Evolutionary conservation across 2,888 invertebrate genomes (phyloP).

Genomic region (Leptopilina drosophilae): DNA sequence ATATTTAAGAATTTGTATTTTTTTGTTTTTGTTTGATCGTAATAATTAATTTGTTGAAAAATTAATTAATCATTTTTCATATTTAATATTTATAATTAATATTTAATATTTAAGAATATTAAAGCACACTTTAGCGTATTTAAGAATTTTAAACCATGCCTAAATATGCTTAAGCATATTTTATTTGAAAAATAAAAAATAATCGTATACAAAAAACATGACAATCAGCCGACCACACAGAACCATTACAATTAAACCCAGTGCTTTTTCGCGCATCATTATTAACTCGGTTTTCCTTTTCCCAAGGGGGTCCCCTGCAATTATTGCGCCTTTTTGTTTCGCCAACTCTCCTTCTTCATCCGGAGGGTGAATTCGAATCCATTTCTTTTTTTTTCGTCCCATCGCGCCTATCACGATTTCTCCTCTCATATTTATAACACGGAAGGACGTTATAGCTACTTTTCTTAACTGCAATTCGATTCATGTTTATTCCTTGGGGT

Average conservation of each 20-base stretch:
- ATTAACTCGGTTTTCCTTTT: conserved; percentile 57
- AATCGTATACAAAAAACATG: background rate
- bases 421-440: conserved; percentile 51
- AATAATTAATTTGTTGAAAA: too few relatives aligned
- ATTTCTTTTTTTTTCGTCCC: conserved; percentile 30
- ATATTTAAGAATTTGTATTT: too few relatives aligned
- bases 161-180: too few relatives aligned
- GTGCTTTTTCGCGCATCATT: conserved; percentile 70
- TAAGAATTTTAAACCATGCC: too few relatives aligned
- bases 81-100: too few relatives aligned
- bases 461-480: conserved; percentile 36
- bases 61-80: too few relatives aligned
- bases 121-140: too few relatives aligned
- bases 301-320: conserved; percentile 55
- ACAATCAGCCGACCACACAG: conserved; percentile 63
- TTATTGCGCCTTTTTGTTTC: conserved; percentile 57
- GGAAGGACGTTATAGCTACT: conserved; percentile 43
- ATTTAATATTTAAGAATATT: too few relatives aligned
- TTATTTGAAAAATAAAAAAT: too few relatives aligned
- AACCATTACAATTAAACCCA: conserved; percentile 75
- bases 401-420: conserved; percentile 45
- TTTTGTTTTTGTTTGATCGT: too few relatives aligned
- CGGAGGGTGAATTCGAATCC: conserved; percentile 31
- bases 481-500: conserved; percentile 14
- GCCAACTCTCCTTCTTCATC: conserved; percentile 31